Base-by-base conservation (phyloP, 2,113 vertebrate species). In the Raja brachyura region DNA sequence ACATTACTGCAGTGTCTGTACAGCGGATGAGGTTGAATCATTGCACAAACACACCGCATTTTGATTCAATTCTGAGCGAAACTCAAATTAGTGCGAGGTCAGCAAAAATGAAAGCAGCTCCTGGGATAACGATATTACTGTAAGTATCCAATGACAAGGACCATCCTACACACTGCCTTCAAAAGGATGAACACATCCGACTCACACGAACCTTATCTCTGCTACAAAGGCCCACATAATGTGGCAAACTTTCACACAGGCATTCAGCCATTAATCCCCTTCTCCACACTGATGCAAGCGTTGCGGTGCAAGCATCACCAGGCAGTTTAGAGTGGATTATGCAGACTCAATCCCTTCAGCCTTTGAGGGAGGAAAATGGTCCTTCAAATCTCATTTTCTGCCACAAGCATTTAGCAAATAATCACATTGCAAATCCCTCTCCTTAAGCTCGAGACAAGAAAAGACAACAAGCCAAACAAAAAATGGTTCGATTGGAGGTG, bases 301-400 rank as follows among this genome's bases (percentile, higher is more conserved):
- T 93, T 94, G 96, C 96, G 94, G 95, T 95, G 95, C 95, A 94
- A 94, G 93, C 94, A 94, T 94, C 94, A 94, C 94, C 94, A 1
- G 93, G 95, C n/a, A 95, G 95, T 96, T 96, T 95, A 96, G 96
- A 94, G 95, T 94, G 96, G 96, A 97, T 97, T 97, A 97, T 95
- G 95, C 94, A 93, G 95, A 95, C 95, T 95, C 96, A 95, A 95
- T 96, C 96, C 90, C 95, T 95, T 93, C 94, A 93, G 95, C 95
- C 93, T 93, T 74, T 39, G 96, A 10, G 93, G 95, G 95, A 96
- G 95, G 95, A 95, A 96, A 96, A 95, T 93, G 95, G 94, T 96
- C 96, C 95, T 96, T 96, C 95, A 95, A 96, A 96, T 96, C 96
- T 96, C 95, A 96, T 96, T 96, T 96, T 96, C 95, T 95, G 96